Conservation (phyloP, 1,140 invertebrate genomes). For the Zaprionus taronus region DNA sequence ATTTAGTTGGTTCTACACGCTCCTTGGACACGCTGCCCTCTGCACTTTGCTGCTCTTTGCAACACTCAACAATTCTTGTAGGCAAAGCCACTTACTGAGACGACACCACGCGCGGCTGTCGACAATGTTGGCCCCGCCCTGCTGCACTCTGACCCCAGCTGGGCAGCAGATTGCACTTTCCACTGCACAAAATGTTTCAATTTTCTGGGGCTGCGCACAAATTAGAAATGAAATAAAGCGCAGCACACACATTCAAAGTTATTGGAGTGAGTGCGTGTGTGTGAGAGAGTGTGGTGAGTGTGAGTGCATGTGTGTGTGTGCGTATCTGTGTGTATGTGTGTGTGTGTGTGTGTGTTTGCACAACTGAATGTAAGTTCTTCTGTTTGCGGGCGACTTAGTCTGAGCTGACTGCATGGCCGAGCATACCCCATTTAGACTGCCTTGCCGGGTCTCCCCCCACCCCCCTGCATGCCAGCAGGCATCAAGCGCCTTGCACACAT, state of each 20-base stretch:
- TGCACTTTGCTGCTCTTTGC: background rate
- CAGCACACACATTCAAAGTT: background rate
- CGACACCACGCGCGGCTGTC: background rate
- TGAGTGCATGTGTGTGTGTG: background rate
- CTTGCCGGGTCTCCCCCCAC: background rate
- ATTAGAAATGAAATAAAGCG: constrained; percentile 5
- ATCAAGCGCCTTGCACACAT: constrained; percentile 2
- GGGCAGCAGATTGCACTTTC: background rate
- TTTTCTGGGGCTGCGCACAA: constrained; percentile 7
- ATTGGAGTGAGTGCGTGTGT: background rate
- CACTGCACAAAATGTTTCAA: constrained; percentile 15
- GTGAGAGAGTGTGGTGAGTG: background rate
- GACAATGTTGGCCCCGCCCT: constrained; percentile 2
- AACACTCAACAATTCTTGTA: background rate
- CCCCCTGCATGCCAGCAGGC: background rate
- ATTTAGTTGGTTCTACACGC: too few species aligned
- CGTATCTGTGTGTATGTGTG: background rate
- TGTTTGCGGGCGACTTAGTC: background rate
- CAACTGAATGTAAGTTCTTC: background rate
- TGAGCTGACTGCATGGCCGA: background rate
- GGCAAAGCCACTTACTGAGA: background rate
- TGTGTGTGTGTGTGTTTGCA: background rate
- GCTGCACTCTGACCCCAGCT: too few species aligned
- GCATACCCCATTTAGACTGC: background rate
- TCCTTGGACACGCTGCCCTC: too few species aligned